Evolutionary conservation across 1,140 invertebrate genomes (phyloP), one percentile per base, ranked within the genome.

Genomic region (Eciton burchellii): DNA sequence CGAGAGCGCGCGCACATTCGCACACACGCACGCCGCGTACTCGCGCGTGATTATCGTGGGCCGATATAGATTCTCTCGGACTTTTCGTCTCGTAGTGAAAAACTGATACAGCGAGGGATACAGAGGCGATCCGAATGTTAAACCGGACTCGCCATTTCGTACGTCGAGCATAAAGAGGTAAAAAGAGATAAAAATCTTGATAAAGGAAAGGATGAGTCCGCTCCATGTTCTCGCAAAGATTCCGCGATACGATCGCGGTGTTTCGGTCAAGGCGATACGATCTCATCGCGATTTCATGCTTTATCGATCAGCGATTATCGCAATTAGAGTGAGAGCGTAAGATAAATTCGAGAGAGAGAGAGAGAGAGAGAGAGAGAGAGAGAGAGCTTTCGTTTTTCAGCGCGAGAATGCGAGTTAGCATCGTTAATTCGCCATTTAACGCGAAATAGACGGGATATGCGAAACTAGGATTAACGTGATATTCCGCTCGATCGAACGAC

Each of bases 401-500:
- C 62, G 9, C 49, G 49, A 35, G 12, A 29, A 35, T 68, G 52
- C 3, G 24, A 79, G 74, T 79, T 77, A 66, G 49, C 74, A 35
- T 35, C 63, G 8, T 47, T 14, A 19, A 49, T 68, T 77, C 49
- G 47, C 35, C 35, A 79, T 57, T 79, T 79, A 79, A 68, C 52
- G 41, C 8, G 74, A 57, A 79, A 79, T 79, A 57, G 63, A 73
- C 54, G 54, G 68, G 73, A 81, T 81, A 81, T 81, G 72, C 70
- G 77, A 81, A 81, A 81, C 54, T 59, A 29, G 56, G 57, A 72
- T 81, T 81, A 81, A 81, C 43, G 68, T 73, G 60, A 81, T 73
- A 81, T 81, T 81, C 56, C 26, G 43, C 43, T 60, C 29, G 26
- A 81, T 81, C 54, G 77, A 73, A 81, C 70, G 68, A 62, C 19